Conservation (phyloP, 2,888 invertebrate species). For the Trissolcus japonicus region DNA sequence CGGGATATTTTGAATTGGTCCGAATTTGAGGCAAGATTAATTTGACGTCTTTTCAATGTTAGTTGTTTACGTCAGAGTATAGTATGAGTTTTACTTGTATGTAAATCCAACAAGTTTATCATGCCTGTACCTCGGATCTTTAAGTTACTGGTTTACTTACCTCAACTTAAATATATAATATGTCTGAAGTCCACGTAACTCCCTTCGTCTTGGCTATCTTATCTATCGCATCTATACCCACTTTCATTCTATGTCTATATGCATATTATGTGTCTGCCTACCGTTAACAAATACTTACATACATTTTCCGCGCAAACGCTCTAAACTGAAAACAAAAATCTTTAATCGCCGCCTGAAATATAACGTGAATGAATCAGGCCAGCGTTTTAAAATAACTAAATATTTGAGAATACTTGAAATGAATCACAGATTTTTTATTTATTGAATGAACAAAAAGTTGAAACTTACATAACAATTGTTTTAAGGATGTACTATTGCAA, state of each 20-base stretch:
- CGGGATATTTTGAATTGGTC: background rate
- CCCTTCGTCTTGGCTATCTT: background rate
- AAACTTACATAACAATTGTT: conserved; percentile 2
- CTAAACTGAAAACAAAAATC: too few species aligned
- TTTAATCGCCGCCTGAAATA: too few species aligned
- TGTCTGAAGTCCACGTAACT: conserved; percentile 16
- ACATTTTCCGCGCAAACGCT: too few species aligned
- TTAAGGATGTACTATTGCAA: conserved; percentile 10
- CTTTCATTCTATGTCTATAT: conserved; percentile 1
- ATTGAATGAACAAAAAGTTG: too few species aligned
- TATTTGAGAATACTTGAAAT: too few species aligned
- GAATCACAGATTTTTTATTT: too few species aligned
- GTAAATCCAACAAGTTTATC: conserved; percentile 1
- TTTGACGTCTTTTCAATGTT: background rate
- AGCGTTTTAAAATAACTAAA: too few species aligned
- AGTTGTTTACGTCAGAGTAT: background rate
- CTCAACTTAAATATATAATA: background rate
- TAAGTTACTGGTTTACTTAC: background rate
- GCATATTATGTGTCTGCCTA: conserved; percentile 5
- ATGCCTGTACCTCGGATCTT: background rate
- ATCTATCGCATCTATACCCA: conserved; percentile 2
- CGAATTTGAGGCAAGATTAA: background rate
- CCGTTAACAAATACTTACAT: conserved; percentile 1
- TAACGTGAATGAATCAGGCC: too few species aligned
- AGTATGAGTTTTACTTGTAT: background rate